Percentiles rank a stretch among this genome's conserved stretches.
Evolutionary conservation across 2,888 invertebrate genomes (phyloP).

Genomic region (Atethmia centrago): DNA sequence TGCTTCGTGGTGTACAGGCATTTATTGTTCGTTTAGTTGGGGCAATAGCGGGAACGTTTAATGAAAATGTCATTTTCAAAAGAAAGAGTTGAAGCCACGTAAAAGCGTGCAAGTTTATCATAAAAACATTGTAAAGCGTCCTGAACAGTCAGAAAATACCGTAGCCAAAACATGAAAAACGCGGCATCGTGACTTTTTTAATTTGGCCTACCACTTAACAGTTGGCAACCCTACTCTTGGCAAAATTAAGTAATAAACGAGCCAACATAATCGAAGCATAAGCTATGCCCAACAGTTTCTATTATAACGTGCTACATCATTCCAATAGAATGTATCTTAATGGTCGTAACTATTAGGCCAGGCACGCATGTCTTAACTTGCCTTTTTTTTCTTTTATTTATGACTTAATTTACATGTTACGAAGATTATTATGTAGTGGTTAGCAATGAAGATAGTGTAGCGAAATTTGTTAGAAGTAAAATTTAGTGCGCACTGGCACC

Average conservation of each 20-base stretch:
- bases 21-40: background rate
- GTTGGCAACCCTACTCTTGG: conserved; percentile 69
- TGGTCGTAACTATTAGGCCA: conserved; percentile 66
- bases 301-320: conserved; percentile 75
- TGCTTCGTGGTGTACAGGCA: background rate
- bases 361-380: conserved; percentile 63
- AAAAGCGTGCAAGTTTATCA: background rate
- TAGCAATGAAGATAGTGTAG: conserved; percentile 55
- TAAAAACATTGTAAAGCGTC: background rate
- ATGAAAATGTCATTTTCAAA: background rate
- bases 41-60: background rate
- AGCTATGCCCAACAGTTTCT: conserved; percentile 75
- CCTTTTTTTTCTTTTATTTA: conserved; percentile 66
- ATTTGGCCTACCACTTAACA: conserved; percentile 57
- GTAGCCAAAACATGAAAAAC: conserved; percentile 19
- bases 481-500: conserved; percentile 43
- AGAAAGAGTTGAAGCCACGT: background rate
- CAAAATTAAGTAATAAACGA: conserved; percentile 89
- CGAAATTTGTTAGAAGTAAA: conserved; percentile 56
- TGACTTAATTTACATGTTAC: conserved; percentile 65
- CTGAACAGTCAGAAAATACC: conserved; percentile 1
- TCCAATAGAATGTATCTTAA: conserved; percentile 72
- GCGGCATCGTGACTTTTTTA: conserved; percentile 35
- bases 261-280: conserved; percentile 81
- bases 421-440: conserved; percentile 57